These are phyloP conservation scores for Bostrychus sinensis DNA, from an alignment of 2,113 vertebrate species.

Conservation along the genomic window DNA sequence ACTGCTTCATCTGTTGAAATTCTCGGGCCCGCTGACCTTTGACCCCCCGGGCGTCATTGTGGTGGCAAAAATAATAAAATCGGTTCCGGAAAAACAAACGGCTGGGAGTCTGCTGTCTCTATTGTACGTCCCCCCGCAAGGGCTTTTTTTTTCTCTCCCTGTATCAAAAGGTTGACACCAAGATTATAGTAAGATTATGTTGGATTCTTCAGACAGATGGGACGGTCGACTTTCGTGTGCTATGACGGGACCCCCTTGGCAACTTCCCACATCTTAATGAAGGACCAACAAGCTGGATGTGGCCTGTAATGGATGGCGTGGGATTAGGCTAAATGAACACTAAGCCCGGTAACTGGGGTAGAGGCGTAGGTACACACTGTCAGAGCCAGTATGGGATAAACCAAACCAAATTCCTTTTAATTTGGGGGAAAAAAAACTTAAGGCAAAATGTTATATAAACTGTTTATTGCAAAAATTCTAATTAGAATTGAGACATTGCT, in stretches of 20 bases:
- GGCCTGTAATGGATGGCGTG: slow-evolving; percentile 52
- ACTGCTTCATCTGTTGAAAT: slow-evolving; percentile 60
- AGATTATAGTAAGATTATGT: slow-evolving; percentile 78
- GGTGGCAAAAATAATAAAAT: slow-evolving; percentile 77
- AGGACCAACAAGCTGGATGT: slow-evolving; percentile 64
- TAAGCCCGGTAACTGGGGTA: not conserved
- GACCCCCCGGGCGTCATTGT: slow-evolving; percentile 77
- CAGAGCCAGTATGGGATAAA: not conserved
- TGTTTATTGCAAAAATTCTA: too few species aligned
- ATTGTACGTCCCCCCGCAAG: slow-evolving; percentile 42
- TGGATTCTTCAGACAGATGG: slow-evolving; percentile 72
- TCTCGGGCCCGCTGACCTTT: slow-evolving; percentile 74
- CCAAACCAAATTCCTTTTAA: too few species aligned
- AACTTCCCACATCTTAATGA: slow-evolving; percentile 71
- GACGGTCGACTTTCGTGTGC: slow-evolving; percentile 37
- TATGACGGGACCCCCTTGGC: slow-evolving; percentile 20
- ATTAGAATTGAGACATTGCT: too few species aligned
- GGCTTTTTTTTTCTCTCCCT: slow-evolving; percentile 11
- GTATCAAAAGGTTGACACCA: slow-evolving; percentile 42
- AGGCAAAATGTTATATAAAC: too few species aligned
- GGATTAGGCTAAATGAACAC: slow-evolving; percentile 60
- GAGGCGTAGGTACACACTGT: not conserved
- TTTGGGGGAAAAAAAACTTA: too few species aligned
- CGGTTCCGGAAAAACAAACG: slow-evolving; percentile 62
- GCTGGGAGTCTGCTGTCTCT: slow-evolving; percentile 43